Evolutionary conservation across 1,140 invertebrate species (phyloP), one percentile per base, ranked within the genome.

Genomic region (Manduca sexta): DNA sequence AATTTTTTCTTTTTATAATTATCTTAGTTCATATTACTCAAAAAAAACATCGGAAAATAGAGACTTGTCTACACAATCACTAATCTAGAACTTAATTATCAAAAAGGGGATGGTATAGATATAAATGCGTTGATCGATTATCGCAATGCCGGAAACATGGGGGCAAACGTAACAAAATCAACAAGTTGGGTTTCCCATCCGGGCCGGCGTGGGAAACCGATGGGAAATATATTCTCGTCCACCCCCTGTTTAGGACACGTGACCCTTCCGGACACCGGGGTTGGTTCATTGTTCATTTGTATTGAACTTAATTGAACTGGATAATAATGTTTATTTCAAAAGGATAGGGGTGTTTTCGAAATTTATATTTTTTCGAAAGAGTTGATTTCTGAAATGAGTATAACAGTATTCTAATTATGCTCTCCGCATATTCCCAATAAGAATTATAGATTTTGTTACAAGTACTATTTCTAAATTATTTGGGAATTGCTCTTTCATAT

Each of bases 101-200:
- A 39, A 39, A 30, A 38, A n/a, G n/a, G 13, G n/a, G 13, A n/a
- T 30, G 12, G 15, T 12, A n/a, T 39, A 14, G 39, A 56, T 38
- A 56, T 50, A 51, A 59, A 61, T 50, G 44, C 39, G 21, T 49
- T 53, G 50, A 43, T 50, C 69, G 51, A 51, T 57, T 61, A 57
- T 58, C 60, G 50, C 51, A 49, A 42, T 18, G 30, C 73, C 79
- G 79, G 76, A 83, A 74, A 72, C 56, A 58, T 64, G 50, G 48
- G 60, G 59, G 70, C 50, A 72, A 66, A 69, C 61, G 67, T 62
- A 68, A 73, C 69, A 73, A 76, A 74, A 77, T 70, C 74, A 78
- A 80, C 77, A 77, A 84, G 69, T 77, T 64, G 54, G 71, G 70
- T 78, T 80, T 79, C 77, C 64, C 73, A 73, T 68, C 30, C 44